Conservation (phyloP, 2,888 invertebrate species). For the Drosophila gaucha region DNA sequence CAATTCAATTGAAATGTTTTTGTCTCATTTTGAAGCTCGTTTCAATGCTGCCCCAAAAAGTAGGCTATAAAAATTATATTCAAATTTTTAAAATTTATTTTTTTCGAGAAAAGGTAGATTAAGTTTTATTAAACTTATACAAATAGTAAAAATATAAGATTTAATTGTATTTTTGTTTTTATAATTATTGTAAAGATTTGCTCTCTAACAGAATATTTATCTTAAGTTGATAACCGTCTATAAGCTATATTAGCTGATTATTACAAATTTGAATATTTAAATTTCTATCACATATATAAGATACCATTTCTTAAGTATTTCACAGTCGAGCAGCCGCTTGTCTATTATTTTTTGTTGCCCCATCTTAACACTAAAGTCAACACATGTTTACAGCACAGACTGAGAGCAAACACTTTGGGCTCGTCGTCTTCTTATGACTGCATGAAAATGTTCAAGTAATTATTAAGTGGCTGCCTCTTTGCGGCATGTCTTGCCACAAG, state of each 20-base stretch:
- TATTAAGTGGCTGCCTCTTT: conserved; percentile 75
- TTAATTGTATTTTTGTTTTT: too few species aligned
- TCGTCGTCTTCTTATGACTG: conserved; percentile 38
- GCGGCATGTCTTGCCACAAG: conserved; percentile 58
- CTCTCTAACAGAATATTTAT: too few species aligned
- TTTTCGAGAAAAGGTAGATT: too few species aligned
- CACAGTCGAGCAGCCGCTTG: not conserved
- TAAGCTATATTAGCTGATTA: too few species aligned
- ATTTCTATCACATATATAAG: not conserved
- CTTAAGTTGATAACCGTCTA: too few species aligned
- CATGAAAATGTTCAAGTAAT: conserved; percentile 78
- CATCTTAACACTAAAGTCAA: conserved; percentile 67
- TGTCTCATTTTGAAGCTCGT: too few species aligned
- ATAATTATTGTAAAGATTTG: too few species aligned
- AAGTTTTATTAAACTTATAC: too few species aligned
- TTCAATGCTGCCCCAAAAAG: not conserved
- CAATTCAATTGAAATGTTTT: not conserved
- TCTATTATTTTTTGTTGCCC: conserved; percentile 33
- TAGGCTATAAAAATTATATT: not conserved
- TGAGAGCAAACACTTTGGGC: conserved; percentile 34
- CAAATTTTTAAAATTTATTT: too few species aligned
- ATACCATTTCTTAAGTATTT: not conserved
- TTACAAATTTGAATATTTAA: too few species aligned
- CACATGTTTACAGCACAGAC: conserved; percentile 66
- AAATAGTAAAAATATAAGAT: too few species aligned